Percentiles rank a stretch among this genome's conserved stretches.
These are phyloP conservation scores for Malurus alboscapulatus DNA, from an alignment of 2,113 vertebrate species.

Conservation along the genomic window DNA sequence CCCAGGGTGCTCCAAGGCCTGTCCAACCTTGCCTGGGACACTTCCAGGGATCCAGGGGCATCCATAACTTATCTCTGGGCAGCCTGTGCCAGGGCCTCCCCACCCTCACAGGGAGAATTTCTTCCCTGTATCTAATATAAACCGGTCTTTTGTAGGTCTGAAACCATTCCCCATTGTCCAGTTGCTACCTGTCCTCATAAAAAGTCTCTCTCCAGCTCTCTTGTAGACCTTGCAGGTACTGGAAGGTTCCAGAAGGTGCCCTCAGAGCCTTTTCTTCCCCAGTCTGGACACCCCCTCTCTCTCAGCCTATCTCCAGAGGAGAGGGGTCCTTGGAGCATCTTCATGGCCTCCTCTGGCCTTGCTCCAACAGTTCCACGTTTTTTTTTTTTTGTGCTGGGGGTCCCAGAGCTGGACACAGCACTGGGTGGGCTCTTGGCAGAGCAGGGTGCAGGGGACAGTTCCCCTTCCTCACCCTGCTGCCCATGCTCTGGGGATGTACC, in stretches of 20 bases:
- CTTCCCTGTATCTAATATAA: neutral
- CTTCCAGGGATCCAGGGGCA: neutral
- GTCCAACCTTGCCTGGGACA: rapidly evolving
- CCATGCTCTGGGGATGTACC: neutral
- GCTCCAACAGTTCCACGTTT: neutral
- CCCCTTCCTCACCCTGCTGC: neutral
- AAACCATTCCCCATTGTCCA: neutral
- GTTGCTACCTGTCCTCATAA: rapidly evolving
- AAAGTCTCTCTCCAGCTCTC: neutral
- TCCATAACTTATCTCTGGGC: no score
- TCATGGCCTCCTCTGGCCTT: neutral
- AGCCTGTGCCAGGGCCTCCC: neutral
- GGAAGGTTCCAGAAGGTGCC: neutral
- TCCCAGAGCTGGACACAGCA: neutral
- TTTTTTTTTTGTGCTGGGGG: neutral
- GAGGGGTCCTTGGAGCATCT: neutral
- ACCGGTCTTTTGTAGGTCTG: neutral
- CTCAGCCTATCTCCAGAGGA: neutral
- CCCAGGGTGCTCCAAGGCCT: rapidly evolving
- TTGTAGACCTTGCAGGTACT: neutral
- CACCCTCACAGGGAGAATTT: neutral
- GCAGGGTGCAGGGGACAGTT: neutral
- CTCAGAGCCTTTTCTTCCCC: neutral
- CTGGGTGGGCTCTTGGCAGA: neutral
- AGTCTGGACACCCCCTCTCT: neutral